Percentiles rank a stretch among this genome's conserved stretches.
Evolutionary conservation across 1,140 invertebrate species (phyloP).

Genomic region (Drosophila bipectinata): DNA sequence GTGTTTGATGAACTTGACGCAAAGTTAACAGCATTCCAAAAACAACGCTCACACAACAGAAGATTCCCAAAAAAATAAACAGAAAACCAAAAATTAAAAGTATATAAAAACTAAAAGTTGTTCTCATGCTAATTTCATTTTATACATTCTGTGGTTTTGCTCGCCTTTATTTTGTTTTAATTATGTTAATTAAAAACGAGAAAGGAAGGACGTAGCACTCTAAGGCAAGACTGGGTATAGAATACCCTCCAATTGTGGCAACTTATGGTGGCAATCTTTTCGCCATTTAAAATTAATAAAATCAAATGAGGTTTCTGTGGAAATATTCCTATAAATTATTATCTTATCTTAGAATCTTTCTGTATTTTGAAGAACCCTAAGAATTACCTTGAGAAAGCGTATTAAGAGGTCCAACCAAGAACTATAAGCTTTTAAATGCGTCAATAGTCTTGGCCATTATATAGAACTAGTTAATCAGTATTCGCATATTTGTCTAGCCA

Average conservation of each 20-base stretch:
- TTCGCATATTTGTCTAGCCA: constrained; percentile 38
- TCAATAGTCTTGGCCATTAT: constrained; percentile 9
- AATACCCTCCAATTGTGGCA: constrained; percentile 32
- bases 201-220: constrained; percentile 37
- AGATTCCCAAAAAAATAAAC: constrained; percentile 22
- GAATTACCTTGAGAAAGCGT: constrained; percentile 1
- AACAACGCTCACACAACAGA: constrained; percentile 21
- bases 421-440: constrained; percentile 13
- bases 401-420: background rate
- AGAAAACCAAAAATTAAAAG: constrained; percentile 21
- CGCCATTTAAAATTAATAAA: constrained; percentile 21
- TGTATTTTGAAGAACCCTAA: background rate
- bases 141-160: constrained; percentile 51
- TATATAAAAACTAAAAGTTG: constrained; percentile 71
- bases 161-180: constrained; percentile 73
- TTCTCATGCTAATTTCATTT: constrained; percentile 69
- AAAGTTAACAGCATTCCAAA: constrained; percentile 46
- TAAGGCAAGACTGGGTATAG: constrained; percentile 8
- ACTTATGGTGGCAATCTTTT: background rate
- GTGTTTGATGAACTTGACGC: constrained; percentile 77
- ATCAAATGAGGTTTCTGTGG: background rate
- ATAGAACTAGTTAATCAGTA: constrained; percentile 33
- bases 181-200: constrained; percentile 74
- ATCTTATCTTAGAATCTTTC: background rate
- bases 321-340: background rate